Evolutionary conservation across 2,888 invertebrate species (phyloP), one percentile per base, ranked within the genome.

Genomic region (Nymphalis c-album): DNA sequence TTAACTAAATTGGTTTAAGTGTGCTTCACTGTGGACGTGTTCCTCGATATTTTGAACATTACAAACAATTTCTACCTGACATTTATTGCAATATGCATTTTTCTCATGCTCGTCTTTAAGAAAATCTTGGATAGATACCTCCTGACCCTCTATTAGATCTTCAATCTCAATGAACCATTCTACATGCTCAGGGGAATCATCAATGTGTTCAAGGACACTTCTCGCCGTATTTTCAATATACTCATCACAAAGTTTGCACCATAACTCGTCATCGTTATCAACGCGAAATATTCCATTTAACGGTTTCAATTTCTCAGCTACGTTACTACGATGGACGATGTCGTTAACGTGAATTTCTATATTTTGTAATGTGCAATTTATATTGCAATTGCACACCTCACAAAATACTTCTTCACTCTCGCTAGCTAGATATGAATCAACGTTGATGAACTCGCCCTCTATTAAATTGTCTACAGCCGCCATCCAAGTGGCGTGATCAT

Each of bases 111-210:
- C 82, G n/a, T 80, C 76, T 69, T 78, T 79, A 45, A 87, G 76
- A 69, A 79, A 86, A 65, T 79, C 79, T 5, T 85, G 79, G 65
- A 86, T 82, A 16, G 70, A 75, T 67, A 87, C 82, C 69, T 80
- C 74, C 60, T 86, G 79, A 20, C 77, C 79, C 57, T 80, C 76
- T 13, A 83, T 84, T 46, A 85, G 68, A 65, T 82, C 85, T 69
- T 87, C 85, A 20, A 88, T 81, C 51, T 85, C 82, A 22, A 78
- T 69, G 55, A 88, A 84, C 88, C 88, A 88, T 8, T 81, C 77
- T 71, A 81, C 76, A 7, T 79, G 76, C 8, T 80, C 77, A 70
- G 85, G 81, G 69, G 84, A 80, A 64, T 88, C 87, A 71, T 81
- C 78, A 17, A 86, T 79, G 77, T 87, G 86, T 46, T 84, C 78